A percentile compares a stretch with the other conserved stretches of the same genome.
Conservation (phyloP, 2,888 invertebrate genomes). For the Sepioteuthis lessoniana region DNA sequence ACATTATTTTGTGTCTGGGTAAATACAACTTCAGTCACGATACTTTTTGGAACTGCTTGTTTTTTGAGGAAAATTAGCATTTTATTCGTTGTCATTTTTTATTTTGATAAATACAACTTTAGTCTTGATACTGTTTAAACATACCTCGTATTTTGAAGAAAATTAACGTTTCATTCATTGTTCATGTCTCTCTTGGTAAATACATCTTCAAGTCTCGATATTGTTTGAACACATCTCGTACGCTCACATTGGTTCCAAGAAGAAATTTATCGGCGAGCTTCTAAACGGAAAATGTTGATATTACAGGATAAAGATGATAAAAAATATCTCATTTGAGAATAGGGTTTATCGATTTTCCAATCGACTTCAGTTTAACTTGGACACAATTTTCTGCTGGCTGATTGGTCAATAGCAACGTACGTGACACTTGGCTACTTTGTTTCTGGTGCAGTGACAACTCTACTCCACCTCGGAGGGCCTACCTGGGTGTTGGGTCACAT, state of each 20-base stretch:
- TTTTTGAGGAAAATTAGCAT: too few relatives aligned
- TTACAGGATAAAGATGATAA: neutral
- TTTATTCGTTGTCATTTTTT: too few relatives aligned
- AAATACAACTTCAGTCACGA: too few relatives aligned
- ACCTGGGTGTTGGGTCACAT: neutral
- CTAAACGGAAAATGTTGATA: neutral
- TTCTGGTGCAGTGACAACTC: constrained; percentile 23
- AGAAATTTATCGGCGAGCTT: neutral
- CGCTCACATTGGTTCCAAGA: neutral
- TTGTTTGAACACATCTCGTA: too few relatives aligned
- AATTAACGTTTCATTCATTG: too few relatives aligned
- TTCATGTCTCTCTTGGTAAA: too few relatives aligned
- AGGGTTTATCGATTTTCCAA: neutral
- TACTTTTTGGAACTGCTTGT: too few relatives aligned
- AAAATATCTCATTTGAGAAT: neutral
- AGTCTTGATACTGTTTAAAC: too few relatives aligned
- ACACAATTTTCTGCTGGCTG: neutral
- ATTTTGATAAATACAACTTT: too few relatives aligned
- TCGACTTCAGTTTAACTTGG: neutral
- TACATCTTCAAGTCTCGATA: too few relatives aligned
- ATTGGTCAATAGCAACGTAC: neutral
- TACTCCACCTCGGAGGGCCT: neutral
- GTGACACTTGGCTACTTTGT: neutral
- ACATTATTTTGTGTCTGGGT: too few relatives aligned
- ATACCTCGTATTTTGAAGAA: too few relatives aligned